Evolutionary conservation across 2,888 invertebrate species (phyloP).

Genomic region (Auanema sp.): DNA sequence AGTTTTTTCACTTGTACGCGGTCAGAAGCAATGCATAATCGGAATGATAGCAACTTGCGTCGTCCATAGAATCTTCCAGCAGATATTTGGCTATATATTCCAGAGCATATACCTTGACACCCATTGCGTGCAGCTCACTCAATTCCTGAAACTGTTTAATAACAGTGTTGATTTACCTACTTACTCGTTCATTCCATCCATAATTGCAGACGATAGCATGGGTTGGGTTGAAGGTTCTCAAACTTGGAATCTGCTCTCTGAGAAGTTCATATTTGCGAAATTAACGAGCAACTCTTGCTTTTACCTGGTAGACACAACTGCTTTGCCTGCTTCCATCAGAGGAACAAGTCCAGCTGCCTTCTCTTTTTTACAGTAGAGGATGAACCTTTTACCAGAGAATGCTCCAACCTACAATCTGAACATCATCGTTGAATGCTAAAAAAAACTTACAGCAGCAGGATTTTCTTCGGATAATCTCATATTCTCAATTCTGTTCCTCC

Average conservation of each 20-base stretch:
- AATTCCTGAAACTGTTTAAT: constrained; percentile 21
- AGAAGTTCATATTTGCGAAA: too few relatives aligned
- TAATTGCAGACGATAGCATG: too few relatives aligned
- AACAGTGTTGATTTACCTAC: too few relatives aligned
- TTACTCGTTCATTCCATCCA: too few relatives aligned
- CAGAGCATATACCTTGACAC: constrained; percentile 3
- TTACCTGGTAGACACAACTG: constrained; percentile 8
- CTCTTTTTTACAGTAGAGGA: constrained; percentile 11
- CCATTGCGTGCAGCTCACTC: not conserved
- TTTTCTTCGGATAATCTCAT: too few relatives aligned
- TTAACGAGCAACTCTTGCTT: too few relatives aligned
- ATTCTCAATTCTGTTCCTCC: constrained; percentile 2
- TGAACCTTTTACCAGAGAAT: constrained; percentile 11
- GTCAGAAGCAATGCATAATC: constrained; percentile 5
- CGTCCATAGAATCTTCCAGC: constrained; percentile 7
- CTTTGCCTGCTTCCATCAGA: constrained; percentile 12
- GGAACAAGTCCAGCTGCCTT: constrained; percentile 7
- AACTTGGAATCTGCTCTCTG: too few relatives aligned
- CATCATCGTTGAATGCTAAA: too few relatives aligned
- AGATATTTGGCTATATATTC: constrained; percentile 12
- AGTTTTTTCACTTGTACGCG: not conserved
- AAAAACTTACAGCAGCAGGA: too few relatives aligned
- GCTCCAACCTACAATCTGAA: constrained; percentile 7
- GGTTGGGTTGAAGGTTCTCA: too few relatives aligned
- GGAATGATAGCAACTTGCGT: constrained; percentile 2